Percentiles rank a stretch among this genome's conserved stretches.
phyloP scores from a whole-genome alignment of 35 echinoderm and acorn worm species.

The Chiridota heheva region DNA sequence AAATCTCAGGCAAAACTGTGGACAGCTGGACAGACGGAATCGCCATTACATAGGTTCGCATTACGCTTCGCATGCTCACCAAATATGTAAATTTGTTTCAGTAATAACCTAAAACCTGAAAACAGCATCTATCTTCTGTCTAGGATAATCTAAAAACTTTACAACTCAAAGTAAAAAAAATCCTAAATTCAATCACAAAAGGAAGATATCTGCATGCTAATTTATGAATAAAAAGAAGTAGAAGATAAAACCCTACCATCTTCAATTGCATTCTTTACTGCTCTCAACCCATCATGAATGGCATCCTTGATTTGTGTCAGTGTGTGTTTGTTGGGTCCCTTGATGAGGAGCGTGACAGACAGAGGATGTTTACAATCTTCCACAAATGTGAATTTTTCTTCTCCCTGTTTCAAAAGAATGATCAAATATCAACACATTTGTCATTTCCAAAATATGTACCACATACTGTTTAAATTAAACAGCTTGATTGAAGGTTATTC shows the following conservation, averaged over 20 bases:
- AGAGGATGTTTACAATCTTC: constrained; percentile 96
- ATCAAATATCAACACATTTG: too few relatives aligned
- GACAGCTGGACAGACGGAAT: too few relatives aligned
- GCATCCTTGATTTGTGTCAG: constrained; percentile 97
- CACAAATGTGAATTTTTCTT: constrained; percentile 96
- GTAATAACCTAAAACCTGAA: too few relatives aligned
- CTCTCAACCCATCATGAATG: constrained; percentile 89
- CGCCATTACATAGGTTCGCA: too few relatives aligned
- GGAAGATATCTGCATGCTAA: not conserved
- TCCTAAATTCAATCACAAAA: not conserved
- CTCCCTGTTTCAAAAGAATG: constrained; percentile 54
- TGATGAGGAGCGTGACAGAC: constrained; percentile 96
- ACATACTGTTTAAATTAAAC: too few relatives aligned
- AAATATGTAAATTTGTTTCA: too few relatives aligned
- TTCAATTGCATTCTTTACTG: constrained; percentile 99
- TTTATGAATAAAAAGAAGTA: too few relatives aligned
- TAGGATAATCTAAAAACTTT: not conserved
- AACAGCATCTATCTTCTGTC: not conserved
- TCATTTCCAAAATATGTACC: too few relatives aligned
- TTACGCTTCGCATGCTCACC: too few relatives aligned
- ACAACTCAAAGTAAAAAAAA: too few relatives aligned
- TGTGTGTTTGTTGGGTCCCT: constrained; percentile 95
- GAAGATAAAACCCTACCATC: constrained; percentile 97
- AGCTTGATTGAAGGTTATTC: too few relatives aligned
- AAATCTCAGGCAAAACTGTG: too few relatives aligned